Evolutionary conservation across 2,888 invertebrate species (phyloP).

Genomic region (Lysandra bellargus): DNA sequence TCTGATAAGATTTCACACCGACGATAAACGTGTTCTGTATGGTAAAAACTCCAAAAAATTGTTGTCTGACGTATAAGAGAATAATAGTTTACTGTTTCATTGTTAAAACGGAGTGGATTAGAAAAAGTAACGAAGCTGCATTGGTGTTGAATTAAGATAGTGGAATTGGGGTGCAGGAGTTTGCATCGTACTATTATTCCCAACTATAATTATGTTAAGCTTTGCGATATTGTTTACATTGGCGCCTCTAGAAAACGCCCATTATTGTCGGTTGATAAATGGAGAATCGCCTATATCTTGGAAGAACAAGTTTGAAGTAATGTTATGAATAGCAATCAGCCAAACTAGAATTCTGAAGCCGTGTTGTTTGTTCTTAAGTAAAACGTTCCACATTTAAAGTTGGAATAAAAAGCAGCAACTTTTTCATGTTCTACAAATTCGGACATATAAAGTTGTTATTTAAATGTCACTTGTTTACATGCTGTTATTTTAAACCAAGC

Average conservation of each 20-base stretch:
- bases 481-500: neutral
- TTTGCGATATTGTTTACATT: slow-evolving; percentile 22
- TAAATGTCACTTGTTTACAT: slow-evolving; percentile 16
- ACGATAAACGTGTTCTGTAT: too few relatives aligned
- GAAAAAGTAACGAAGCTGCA: too few relatives aligned
- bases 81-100: too few relatives aligned
- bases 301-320: slow-evolving; percentile 12
- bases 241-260: neutral
- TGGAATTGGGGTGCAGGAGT: slow-evolving; percentile 44
- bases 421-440: slow-evolving; percentile 9
- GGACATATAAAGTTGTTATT: neutral
- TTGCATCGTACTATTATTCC: slow-evolving; percentile 45
- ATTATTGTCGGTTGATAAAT: slow-evolving; percentile 20
- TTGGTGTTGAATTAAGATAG: neutral
- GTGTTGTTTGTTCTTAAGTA: neutral
- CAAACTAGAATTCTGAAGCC: neutral
- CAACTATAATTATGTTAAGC: slow-evolving; percentile 52
- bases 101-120: too few relatives aligned
- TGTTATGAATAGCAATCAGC: slow-evolving; percentile 12
- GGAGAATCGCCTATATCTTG: neutral
- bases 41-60: too few relatives aligned
- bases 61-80: too few relatives aligned
- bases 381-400: neutral
- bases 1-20: too few relatives aligned
- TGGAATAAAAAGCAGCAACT: neutral